Evolutionary conservation across 2,888 invertebrate species (phyloP).

Genomic region (Sisyra terminalis): DNA sequence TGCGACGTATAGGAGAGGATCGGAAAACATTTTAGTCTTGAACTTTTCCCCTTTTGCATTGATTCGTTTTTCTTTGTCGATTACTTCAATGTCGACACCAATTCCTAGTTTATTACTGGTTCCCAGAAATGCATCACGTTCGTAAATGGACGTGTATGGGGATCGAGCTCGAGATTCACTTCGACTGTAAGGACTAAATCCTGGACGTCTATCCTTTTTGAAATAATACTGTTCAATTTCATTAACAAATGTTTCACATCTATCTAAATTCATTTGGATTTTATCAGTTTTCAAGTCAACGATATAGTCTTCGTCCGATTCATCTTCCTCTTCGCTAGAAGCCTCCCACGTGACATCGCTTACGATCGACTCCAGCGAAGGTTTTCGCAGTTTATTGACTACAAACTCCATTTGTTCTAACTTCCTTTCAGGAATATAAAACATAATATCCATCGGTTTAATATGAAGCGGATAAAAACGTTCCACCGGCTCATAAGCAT

Average conservation of each 20-base stretch:
- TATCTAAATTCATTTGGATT: background rate
- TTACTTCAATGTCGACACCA: background rate
- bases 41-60: background rate
- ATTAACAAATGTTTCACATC: background rate
- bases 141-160: background rate
- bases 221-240: background rate
- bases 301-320: slow-evolving; percentile 1
- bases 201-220: background rate
- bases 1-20: too few relatives aligned
- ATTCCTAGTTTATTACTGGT: background rate
- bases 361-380: background rate
- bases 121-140: background rate
- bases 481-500: background rate
- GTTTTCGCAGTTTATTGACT: background rate
- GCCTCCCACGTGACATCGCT: slow-evolving; percentile 1
- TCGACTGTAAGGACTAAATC: too few relatives aligned
- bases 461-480: slow-evolving; percentile 2
- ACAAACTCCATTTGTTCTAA: slow-evolving; percentile 1
- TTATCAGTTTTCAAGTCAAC: slow-evolving; percentile 1
- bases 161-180: too few relatives aligned
- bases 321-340: background rate
- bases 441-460: background rate
- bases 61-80: background rate
- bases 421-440: slow-evolving; percentile 1
- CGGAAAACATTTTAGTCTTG: background rate